Percentiles rank a stretch among this genome's conserved stretches.
These are phyloP conservation scores for Agapornis roseicollis DNA, from an alignment of 2,113 vertebrate species.

Conservation along the genomic window DNA sequence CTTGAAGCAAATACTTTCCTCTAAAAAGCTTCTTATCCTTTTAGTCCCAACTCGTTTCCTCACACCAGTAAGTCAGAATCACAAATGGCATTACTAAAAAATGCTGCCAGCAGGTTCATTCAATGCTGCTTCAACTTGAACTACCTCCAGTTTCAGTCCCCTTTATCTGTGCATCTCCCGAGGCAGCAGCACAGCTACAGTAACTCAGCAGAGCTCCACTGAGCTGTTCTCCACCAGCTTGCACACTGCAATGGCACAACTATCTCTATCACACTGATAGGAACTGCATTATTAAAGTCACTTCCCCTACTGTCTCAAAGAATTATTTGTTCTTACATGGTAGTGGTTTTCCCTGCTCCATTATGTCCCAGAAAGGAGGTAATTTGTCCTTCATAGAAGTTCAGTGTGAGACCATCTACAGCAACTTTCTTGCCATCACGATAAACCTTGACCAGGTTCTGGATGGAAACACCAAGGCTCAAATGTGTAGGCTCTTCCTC, in stretches of 20 bases:
- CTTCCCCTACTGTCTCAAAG: background rate
- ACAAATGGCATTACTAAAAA: background rate
- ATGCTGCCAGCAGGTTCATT: background rate
- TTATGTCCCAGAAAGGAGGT: constrained; percentile 97
- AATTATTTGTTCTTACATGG: constrained; percentile 84
- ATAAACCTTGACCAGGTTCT: constrained; percentile 95
- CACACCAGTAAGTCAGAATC: background rate
- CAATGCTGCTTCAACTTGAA: background rate
- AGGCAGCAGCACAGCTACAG: background rate
- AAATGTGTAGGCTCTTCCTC: constrained; percentile 93
- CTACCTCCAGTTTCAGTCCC: background rate
- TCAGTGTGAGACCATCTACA: constrained; percentile 91
- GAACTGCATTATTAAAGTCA: background rate
- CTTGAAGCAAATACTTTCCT: background rate
- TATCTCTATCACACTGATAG: background rate
- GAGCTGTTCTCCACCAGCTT: background rate
- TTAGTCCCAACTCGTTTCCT: background rate
- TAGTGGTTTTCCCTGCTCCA: constrained; percentile 97
- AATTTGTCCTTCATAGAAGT: constrained; percentile 97
- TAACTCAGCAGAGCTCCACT: background rate
- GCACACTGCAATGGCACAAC: background rate
- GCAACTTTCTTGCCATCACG: constrained; percentile 92
- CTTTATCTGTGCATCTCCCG: background rate
- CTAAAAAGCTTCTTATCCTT: background rate
- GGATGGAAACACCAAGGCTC: constrained; percentile 89